These are phyloP conservation scores for Psococerastis gibbosa DNA, from an alignment of 2,888 invertebrate species.

Conservation along the genomic window DNA sequence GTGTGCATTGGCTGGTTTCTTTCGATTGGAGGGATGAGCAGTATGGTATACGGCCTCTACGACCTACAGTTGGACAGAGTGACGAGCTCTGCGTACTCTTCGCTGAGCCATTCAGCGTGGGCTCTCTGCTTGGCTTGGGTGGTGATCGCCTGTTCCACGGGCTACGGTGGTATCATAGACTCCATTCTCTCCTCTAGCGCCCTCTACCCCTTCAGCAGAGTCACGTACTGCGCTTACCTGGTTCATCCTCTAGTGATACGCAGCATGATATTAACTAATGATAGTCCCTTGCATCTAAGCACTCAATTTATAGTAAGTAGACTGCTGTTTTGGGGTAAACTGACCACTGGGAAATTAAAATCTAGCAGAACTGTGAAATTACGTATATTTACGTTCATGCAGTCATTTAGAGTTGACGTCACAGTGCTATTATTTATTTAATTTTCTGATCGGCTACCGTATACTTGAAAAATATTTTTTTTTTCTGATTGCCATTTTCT, in stretches of 20 bases:
- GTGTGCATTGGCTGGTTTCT: conserved; percentile 50
- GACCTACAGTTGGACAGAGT: conserved; percentile 45
- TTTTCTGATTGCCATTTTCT: too few species aligned
- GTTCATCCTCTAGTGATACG: conserved; percentile 69
- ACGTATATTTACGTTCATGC: too few species aligned
- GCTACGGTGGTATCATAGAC: conserved; percentile 60
- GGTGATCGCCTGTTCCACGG: conserved; percentile 67
- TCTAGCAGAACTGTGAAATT: too few species aligned
- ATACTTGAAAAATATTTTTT: too few species aligned
- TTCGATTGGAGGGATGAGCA: conserved; percentile 43
- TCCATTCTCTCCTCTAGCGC: conserved; percentile 52
- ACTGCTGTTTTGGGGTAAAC: too few species aligned
- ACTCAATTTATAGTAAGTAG: conserved; percentile 52
- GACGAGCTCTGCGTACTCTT: conserved; percentile 59
- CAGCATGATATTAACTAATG: conserved; percentile 59
- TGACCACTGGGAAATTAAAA: too few species aligned
- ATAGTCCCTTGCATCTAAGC: conserved; percentile 63
- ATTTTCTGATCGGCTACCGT: too few species aligned
- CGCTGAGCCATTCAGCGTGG: conserved; percentile 70
- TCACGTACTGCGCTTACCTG: conserved; percentile 73
- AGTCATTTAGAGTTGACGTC: too few species aligned
- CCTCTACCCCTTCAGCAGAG: conserved; percentile 66
- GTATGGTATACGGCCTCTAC: conserved; percentile 62
- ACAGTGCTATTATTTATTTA: too few species aligned
- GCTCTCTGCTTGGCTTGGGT: conserved; percentile 65